Evolutionary conservation across 2,797 vertebrate species (phyloP), one percentile per base, ranked within the genome.

Genomic region (Anomalospiza imberbis): DNA sequence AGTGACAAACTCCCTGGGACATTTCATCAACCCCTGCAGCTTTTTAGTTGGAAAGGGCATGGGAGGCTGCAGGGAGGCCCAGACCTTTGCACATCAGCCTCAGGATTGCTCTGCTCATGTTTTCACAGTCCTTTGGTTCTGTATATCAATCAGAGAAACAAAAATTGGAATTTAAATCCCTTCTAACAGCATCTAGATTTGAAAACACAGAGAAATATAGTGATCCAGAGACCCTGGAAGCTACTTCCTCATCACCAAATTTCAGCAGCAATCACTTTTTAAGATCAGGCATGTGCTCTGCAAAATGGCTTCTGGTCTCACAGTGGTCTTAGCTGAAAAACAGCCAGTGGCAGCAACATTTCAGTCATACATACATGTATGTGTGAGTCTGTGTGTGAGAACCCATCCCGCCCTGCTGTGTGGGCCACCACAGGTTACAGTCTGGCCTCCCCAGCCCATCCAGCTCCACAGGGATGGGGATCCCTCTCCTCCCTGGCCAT

Each of bases 331-430:
- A 45, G 34, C 1, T 12, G n/a, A 67, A 73, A 87, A 63, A 8
- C 28, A 55, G n/a, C 6, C 75, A 40, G 6, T 0, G 0, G 40
- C 48, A 60, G 12, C 28, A 29, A 19, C 15, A 28, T 34, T 38
- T 61, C 44, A 47, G 42, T 50, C 47, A 31, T 5, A 6, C 3
- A 40, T 40, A 40, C 38, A 40, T 7, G 7, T 5, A 31, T 31
- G 28, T 32, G 54, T 40, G 18, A 26, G 17, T 28, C 50, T 38
- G 34, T 17, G 53, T 0, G 0, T 9, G 31, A 88, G 51, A 32
- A 4, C 6, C 17, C 12, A 7, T 15, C 18, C 22, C 19, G 34
- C 4, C 44, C 15, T 0, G 0, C 18, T 45, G 7, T n/a, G 28
- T 34, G 47, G n/a, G 53, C 6, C 51, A 19, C 31, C 40, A 29